Evolutionary conservation across 2,797 vertebrate species (phyloP).

Genomic region (Bovichtus variegatus): DNA sequence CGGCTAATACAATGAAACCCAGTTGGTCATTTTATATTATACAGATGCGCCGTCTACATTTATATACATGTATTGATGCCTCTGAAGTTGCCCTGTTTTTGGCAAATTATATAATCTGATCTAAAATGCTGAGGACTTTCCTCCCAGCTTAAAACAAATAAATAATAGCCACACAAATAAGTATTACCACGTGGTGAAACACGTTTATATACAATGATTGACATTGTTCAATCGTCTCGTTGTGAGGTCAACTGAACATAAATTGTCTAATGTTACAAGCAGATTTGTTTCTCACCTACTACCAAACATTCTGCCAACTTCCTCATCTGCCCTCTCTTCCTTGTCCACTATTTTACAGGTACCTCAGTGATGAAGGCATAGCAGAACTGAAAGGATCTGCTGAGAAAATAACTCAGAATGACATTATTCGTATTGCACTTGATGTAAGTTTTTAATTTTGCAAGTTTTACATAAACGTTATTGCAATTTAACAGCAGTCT

Average conservation of each 20-base stretch:
- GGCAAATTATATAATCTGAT: neutral
- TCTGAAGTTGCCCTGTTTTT: neutral
- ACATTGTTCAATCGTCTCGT: neutral
- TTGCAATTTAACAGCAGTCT: neutral
- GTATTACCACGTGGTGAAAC: too few species aligned
- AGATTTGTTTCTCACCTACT: neutral
- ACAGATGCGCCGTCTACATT: neutral
- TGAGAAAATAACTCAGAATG: constrained; percentile 88
- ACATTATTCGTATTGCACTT: constrained; percentile 93
- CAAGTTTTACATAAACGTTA: neutral
- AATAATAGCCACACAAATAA: neutral
- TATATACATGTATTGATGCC: neutral
- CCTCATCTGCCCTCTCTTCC: constrained; percentile 1
- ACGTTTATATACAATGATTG: neutral
- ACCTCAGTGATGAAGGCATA: constrained; percentile 95
- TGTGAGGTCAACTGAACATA: neutral
- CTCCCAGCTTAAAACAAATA: neutral
- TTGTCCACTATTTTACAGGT: constrained; percentile 81
- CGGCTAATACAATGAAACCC: neutral
- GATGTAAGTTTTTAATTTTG: constrained; percentile 89
- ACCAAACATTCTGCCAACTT: neutral
- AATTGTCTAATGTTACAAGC: too few species aligned
- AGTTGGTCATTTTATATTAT: neutral
- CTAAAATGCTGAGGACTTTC: neutral
- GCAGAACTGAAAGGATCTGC: constrained; percentile 90